Percentiles rank a stretch among this genome's conserved stretches.
Evolutionary conservation across 2,797 vertebrate species (phyloP).

Genomic region (Propithecus perrieri): DNA sequence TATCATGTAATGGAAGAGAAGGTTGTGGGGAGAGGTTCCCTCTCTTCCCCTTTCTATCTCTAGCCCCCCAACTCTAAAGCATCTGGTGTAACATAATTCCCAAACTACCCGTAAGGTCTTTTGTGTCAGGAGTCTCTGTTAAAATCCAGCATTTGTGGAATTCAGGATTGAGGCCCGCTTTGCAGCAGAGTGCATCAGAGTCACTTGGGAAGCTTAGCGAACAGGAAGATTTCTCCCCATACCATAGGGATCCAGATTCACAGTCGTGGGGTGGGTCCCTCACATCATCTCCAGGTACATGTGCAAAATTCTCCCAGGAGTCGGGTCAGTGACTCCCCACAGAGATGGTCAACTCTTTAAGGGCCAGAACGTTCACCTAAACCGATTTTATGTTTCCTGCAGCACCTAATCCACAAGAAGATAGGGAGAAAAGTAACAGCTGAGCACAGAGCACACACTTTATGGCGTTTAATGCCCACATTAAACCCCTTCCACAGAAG

Average conservation of each 20-base stretch:
- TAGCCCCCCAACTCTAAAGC: neutral
- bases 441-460: neutral
- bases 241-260: neutral
- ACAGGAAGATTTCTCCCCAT: neutral
- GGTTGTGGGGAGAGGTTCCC: neutral
- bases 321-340: neutral
- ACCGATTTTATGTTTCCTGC: neutral
- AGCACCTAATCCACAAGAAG: neutral
- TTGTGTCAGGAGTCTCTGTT: neutral
- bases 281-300: neutral
- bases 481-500: neutral
- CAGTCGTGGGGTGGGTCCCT: neutral
- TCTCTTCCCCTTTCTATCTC: neutral
- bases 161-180: neutral
- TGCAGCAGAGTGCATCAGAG: neutral
- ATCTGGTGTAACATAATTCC: neutral
- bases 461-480: neutral
- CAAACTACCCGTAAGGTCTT: neutral
- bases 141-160: neutral
- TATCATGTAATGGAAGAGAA: neutral
- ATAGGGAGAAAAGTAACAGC: neutral
- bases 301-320: neutral
- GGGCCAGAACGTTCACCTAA: neutral
- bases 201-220: neutral
- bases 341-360: neutral